These are phyloP conservation scores for Addax nasomaculatus DNA, from an alignment of 2,113 vertebrate species.

Conservation along the genomic window DNA sequence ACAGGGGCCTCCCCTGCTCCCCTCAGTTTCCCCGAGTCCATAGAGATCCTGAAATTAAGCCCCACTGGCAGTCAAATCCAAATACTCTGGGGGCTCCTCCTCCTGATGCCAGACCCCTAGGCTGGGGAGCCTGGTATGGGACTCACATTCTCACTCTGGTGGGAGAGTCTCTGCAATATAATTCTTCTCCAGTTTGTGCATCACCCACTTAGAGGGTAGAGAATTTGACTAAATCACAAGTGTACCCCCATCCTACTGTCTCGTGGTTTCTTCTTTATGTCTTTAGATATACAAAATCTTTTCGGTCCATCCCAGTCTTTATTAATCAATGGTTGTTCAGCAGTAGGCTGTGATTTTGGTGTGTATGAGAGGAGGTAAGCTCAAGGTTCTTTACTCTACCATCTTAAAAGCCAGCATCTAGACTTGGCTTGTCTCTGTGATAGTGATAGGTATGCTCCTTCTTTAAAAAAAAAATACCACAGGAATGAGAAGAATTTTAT, in stretches of 20 bases:
- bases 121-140: not conserved
- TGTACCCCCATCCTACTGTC: not conserved
- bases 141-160: not conserved
- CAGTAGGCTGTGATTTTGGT: not conserved
- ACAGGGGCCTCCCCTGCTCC: accelerated
- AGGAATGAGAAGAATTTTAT: not conserved
- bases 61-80: not conserved
- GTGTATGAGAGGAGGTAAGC: not conserved
- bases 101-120: not conserved
- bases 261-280: not conserved
- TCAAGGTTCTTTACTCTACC: not conserved
- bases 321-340: not conserved
- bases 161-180: not conserved
- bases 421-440: not conserved
- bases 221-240: not conserved
- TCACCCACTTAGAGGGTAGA: not conserved
- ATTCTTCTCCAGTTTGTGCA: not conserved
- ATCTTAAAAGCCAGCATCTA: not conserved
- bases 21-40: not conserved
- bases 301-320: not conserved
- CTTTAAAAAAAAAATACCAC: not conserved
- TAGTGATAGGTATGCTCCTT: not conserved
- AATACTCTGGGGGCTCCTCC: not conserved
- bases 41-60: not conserved
- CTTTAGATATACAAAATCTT: not conserved